These are phyloP conservation scores for Styela clava DNA, from an alignment of 23 tunicate species.

Conservation along the genomic window DNA sequence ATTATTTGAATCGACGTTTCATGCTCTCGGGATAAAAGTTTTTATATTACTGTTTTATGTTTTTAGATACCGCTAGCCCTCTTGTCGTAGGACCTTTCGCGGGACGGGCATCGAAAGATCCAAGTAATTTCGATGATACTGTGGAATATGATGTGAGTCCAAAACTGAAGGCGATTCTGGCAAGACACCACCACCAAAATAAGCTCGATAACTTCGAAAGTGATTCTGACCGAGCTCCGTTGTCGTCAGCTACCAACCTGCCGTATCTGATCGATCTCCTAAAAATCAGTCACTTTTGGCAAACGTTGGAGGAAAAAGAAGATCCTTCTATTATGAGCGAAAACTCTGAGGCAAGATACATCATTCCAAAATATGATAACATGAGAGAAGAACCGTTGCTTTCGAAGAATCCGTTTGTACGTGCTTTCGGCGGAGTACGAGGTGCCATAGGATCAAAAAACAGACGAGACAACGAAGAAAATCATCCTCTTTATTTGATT, in stretches of 20 bases:
- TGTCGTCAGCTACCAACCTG: not conserved
- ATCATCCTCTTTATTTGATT: not conserved
- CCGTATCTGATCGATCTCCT: not conserved
- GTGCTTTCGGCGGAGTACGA: not conserved
- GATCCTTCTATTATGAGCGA: not conserved
- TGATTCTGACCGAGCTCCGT: not conserved
- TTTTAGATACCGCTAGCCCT: not conserved
- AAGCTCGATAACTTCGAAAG: not conserved
- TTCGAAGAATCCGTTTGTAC: not conserved
- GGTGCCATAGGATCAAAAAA: not conserved
- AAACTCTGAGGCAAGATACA: not conserved
- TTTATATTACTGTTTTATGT: too few species aligned
- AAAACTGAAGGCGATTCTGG: not conserved
- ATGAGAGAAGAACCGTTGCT: not conserved
- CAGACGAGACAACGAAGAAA: not conserved
- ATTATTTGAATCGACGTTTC: too few species aligned
- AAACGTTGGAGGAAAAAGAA: not conserved
- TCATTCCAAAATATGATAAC: not conserved
- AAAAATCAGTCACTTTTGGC: not conserved
- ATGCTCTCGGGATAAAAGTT: too few species aligned
- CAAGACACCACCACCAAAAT: not conserved
- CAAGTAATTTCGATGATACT: not conserved
- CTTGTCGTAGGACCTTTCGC: not conserved
- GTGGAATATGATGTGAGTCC: not conserved
- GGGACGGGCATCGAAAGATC: not conserved